Conservation (phyloP, 2,888 invertebrate genomes). For the Ethmia dodecea region DNA sequence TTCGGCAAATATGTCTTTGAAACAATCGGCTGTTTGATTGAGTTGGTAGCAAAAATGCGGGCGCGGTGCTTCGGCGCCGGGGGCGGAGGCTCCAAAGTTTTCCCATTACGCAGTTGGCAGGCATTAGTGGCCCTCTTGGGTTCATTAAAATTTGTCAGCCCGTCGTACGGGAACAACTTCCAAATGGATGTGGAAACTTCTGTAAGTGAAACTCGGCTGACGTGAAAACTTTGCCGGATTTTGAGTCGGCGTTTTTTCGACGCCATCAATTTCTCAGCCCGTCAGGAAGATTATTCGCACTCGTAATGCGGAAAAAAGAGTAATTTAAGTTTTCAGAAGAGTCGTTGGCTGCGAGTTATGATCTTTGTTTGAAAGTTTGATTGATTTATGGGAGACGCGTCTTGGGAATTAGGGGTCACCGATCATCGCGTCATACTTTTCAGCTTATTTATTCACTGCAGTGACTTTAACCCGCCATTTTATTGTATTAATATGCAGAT, state of each 20-base stretch:
- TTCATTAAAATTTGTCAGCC: conserved; percentile 78
- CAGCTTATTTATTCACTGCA: too few species aligned
- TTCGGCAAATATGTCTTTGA: conserved; percentile 47
- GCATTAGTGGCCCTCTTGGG: conserved; percentile 73
- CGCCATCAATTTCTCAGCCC: conserved; percentile 74
- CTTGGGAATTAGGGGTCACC: too few species aligned
- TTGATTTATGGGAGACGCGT: conserved; percentile 69
- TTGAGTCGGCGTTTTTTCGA: conserved; percentile 60
- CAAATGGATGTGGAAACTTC: conserved; percentile 75
- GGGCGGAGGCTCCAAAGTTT: conserved; percentile 47
- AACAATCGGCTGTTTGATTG: conserved; percentile 48
- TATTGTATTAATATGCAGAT: too few species aligned
- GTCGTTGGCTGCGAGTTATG: conserved; percentile 70
- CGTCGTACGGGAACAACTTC: conserved; percentile 69
- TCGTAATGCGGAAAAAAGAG: conserved; percentile 74
- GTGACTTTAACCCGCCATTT: too few species aligned
- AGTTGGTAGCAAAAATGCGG: conserved; percentile 33
- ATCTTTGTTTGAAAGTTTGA: conserved; percentile 74
- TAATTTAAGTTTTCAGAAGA: conserved; percentile 73
- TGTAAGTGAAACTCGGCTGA: conserved; percentile 74
- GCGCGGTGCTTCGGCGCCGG: conserved; percentile 1
- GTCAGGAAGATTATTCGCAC: conserved; percentile 78
- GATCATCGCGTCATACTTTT: too few species aligned
- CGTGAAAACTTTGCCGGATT: conserved; percentile 70
- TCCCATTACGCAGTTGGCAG: conserved; percentile 69